phyloP scores from a whole-genome alignment of 2,888 invertebrate genomes.

The Dicycla oo region DNA sequence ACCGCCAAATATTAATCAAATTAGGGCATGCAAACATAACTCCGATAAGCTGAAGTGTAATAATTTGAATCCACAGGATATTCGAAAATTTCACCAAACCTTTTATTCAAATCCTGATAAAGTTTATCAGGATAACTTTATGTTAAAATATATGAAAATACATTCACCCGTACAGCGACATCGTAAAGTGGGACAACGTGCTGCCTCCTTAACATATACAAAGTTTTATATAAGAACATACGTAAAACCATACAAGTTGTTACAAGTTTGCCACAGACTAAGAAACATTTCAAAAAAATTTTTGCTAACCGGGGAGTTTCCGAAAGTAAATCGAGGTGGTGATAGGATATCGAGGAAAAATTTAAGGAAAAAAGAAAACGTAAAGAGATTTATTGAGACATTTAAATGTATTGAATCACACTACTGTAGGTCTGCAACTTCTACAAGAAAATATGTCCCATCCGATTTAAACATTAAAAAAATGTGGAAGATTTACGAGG shows the following conservation, averaged over 20 bases:
- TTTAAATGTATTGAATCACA: slow-evolving; percentile 44
- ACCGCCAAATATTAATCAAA: slow-evolving; percentile 9
- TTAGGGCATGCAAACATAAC: slow-evolving; percentile 3
- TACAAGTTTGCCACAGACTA: slow-evolving; percentile 19
- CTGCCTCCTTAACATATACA: slow-evolving; percentile 10
- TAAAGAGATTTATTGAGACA: slow-evolving; percentile 23
- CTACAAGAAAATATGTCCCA: slow-evolving; percentile 20
- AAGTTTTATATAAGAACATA: slow-evolving; percentile 18
- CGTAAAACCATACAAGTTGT: slow-evolving; percentile 24
- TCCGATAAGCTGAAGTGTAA: slow-evolving; percentile 5
- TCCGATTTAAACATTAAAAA: slow-evolving; percentile 25
- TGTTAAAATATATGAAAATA: slow-evolving; percentile 23
- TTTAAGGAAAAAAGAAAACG: slow-evolving; percentile 38
- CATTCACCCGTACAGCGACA: slow-evolving; percentile 14
- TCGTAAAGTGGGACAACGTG: slow-evolving; percentile 17
- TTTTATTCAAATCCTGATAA: slow-evolving; percentile 20
- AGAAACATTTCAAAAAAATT: slow-evolving; percentile 9
- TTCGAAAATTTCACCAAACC: slow-evolving; percentile 13
- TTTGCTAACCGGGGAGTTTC: not conserved
- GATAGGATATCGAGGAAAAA: slow-evolving; percentile 47
- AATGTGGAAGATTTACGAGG: slow-evolving; percentile 15
- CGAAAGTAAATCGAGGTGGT: slow-evolving; percentile 44
- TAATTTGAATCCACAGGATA: slow-evolving; percentile 20
- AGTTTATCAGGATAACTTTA: slow-evolving; percentile 23
- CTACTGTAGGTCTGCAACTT: slow-evolving; percentile 19